Percentiles rank a stretch among this genome's conserved stretches.
These are phyloP conservation scores for Rhizoglyphus robini DNA, from an alignment of 1,140 invertebrate species.

Conservation along the genomic window DNA sequence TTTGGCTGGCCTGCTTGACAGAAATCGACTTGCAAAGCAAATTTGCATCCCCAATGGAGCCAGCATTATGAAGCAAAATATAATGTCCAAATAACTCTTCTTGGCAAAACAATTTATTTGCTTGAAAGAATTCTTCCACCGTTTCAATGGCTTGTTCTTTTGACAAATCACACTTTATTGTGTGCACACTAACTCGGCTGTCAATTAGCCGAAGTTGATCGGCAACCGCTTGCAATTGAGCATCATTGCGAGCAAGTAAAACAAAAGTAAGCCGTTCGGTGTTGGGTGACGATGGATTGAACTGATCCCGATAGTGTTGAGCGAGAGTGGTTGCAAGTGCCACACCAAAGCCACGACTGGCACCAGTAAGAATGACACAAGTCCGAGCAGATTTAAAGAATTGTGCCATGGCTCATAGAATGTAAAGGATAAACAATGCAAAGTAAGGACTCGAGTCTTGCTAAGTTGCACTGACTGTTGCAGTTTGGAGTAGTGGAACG, in stretches of 20 bases:
- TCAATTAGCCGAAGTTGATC: neutral
- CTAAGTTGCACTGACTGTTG: too few species aligned
- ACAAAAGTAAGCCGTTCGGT: neutral
- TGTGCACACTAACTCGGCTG: neutral
- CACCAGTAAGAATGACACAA: slow-evolving; percentile 55
- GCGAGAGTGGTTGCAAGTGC: slow-evolving; percentile 56
- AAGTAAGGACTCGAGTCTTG: too few species aligned
- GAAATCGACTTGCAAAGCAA: slow-evolving; percentile 38
- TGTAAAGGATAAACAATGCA: too few species aligned
- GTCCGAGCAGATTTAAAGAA: neutral
- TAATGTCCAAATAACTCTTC: slow-evolving; percentile 31
- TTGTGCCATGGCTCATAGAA: too few species aligned
- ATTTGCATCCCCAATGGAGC: slow-evolving; percentile 58
- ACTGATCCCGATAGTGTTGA: slow-evolving; percentile 26
- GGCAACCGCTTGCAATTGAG: neutral
- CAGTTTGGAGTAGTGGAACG: too few species aligned
- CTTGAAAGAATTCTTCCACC: neutral
- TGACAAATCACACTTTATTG: neutral
- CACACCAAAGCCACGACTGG: slow-evolving; percentile 70
- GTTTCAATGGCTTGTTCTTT: neutral
- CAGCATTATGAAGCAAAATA: slow-evolving; percentile 79
- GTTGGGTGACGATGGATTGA: too few species aligned
- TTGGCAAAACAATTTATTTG: neutral
- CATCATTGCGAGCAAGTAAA: neutral
- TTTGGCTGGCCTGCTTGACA: slow-evolving; percentile 37